Percentiles rank a stretch among this genome's conserved stretches.
Conservation (phyloP, 2,888 invertebrate species). For the Ophion obscuratus region DNA sequence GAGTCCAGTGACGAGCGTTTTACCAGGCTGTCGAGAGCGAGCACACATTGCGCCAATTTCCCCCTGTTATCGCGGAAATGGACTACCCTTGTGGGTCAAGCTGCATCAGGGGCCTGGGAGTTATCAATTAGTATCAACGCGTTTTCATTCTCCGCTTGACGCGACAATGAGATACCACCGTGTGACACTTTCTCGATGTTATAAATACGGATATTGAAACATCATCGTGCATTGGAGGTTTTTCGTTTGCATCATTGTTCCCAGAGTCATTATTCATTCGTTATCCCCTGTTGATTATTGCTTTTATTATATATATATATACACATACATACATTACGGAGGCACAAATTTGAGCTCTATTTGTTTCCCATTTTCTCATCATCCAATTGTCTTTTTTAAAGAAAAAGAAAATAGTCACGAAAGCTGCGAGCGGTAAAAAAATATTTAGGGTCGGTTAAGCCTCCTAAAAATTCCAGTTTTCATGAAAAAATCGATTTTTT, state of each 20-base stretch:
- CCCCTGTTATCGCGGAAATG: slow-evolving; percentile 31
- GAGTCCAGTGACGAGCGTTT: slow-evolving; percentile 17
- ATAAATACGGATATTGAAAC: slow-evolving; percentile 15
- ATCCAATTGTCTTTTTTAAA: no score
- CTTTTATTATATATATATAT: background rate
- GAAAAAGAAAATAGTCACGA: no score
- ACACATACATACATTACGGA: background rate
- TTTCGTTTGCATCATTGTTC: background rate
- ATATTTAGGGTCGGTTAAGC: no score
- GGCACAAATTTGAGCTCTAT: no score
- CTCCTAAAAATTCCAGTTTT: no score
- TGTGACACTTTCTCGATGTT: slow-evolving; percentile 19
- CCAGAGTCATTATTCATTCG: slow-evolving; percentile 11
- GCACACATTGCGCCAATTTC: background rate
- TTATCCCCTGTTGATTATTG: background rate
- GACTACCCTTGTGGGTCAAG: background rate
- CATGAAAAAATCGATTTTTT: no score
- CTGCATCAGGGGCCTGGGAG: slow-evolving; percentile 8
- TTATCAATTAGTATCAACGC: slow-evolving; percentile 60
- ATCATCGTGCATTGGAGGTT: background rate
- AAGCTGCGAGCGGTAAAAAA: no score
- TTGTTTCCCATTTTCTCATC: no score
- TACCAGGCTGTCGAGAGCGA: slow-evolving; percentile 1
- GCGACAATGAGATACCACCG: slow-evolving; percentile 14
- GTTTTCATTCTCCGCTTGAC: slow-evolving; percentile 14